Base-by-base conservation (phyloP, 1,140 invertebrate genomes). In the Diabrotica undecimpunctata region DNA sequence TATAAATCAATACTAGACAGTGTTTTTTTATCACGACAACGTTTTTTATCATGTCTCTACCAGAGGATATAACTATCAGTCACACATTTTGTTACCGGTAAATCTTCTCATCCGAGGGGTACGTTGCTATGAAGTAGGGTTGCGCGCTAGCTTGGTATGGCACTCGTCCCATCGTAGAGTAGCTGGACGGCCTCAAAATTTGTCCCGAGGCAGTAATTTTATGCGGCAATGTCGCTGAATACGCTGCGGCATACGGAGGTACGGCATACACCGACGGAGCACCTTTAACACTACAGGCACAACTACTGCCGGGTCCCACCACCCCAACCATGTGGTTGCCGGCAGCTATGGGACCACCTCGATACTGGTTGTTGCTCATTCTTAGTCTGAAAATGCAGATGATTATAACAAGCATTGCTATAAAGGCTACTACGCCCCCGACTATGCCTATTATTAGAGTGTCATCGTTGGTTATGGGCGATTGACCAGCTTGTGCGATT, bases 371-470 rank as follows among this genome's bases (percentile, higher is more conserved):
- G 14, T 83, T 84, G 50, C 82, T 85, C 85, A 87, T 89, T 70
- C 83, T 81, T 70, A 88, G 75, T 14, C 66, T 70, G 10, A 94
- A 90, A 12, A 96, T 90, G 75, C 93, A 96, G 64, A 95, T 94
- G 2, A 91, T 88, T 25, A 95, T 89, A 38, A 95, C 90, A 11
- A 95, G 82, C 65, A 96, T 88, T 8, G 90, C 90, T 56, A 96
- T 94, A 72, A 96, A 93, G 2, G 90, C 92, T 10, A 96, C 91
- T 0, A 96, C 93, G 11, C 93, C 93, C 2, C 92, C 93, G 0
- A 95, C 93, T 68, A 96, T 95, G 5, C 92, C 92, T 60, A 96
- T 95, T 56, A 96, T 95, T 0, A 96, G 77, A 3, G 93, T 94
- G 70, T 96, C 94, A 71, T 96, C 93, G 67, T 94, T 95, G 54